phyloP scores from a whole-genome alignment of 2,888 invertebrate species.

The Acrocera orbiculus region DNA sequence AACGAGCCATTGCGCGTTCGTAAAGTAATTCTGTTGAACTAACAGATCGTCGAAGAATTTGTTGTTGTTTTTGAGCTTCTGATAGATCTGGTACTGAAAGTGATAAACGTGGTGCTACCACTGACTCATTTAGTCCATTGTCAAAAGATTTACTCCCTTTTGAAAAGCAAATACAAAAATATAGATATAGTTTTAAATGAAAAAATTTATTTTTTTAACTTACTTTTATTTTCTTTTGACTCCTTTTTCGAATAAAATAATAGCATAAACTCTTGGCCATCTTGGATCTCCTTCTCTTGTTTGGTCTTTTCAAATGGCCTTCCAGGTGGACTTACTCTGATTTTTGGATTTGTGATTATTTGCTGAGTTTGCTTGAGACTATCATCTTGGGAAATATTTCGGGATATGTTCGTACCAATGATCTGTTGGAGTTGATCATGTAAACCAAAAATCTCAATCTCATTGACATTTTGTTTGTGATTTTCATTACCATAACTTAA shows the following conservation, averaged over 20 bases:
- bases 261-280: conserved; percentile 67
- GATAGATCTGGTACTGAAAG: conserved; percentile 66
- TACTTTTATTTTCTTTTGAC: conserved; percentile 35
- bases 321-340: conserved; percentile 27
- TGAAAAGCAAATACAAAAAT: conserved; percentile 13
- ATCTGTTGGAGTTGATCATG: too few relatives aligned
- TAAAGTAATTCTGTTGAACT: conserved; percentile 71
- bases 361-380: too few relatives aligned
- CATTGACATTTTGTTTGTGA: too few relatives aligned
- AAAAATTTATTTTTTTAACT: conserved; percentile 13
- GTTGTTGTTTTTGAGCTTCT: conserved; percentile 38
- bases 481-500: too few relatives aligned
- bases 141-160: conserved; percentile 41
- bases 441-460: too few relatives aligned
- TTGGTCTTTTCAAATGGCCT: too few relatives aligned
- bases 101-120: conserved; percentile 62
- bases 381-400: too few relatives aligned
- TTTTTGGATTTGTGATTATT: conserved; percentile 18
- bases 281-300: conserved; percentile 37
- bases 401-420: too few relatives aligned
- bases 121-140: conserved; percentile 45
- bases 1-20: conserved; percentile 64
- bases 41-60: conserved; percentile 48
- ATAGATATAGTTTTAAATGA: conserved; percentile 1
- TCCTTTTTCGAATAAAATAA: conserved; percentile 45